A percentile compares a stretch with the other conserved stretches of the same genome.
These are phyloP conservation scores for Pedicia rivosa DNA, from an alignment of 2,888 invertebrate species.

Conservation along the genomic window DNA sequence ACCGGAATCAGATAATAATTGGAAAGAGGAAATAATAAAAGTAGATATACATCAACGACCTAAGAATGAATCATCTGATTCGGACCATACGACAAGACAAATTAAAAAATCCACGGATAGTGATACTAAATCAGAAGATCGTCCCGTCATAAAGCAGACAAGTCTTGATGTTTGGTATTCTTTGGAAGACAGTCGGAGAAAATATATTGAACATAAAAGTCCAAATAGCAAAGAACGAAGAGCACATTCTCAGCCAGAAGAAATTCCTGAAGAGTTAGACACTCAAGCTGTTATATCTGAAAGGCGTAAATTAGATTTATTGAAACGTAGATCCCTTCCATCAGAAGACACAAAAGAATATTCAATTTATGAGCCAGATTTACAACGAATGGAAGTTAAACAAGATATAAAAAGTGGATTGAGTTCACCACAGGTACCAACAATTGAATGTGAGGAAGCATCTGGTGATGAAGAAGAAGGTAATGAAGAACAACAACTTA, in stretches of 20 bases:
- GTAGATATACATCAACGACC: slow-evolving; percentile 10
- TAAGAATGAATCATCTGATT: slow-evolving; percentile 15
- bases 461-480: slow-evolving; percentile 23
- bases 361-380: slow-evolving; percentile 45
- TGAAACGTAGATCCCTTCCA: slow-evolving; percentile 37
- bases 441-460: slow-evolving; percentile 30
- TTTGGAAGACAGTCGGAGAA: slow-evolving; percentile 22
- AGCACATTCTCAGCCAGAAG: slow-evolving; percentile 12
- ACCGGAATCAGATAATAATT: slow-evolving; percentile 32
- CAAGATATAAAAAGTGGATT: slow-evolving; percentile 29
- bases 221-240: slow-evolving; percentile 8
- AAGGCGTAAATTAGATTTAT: slow-evolving; percentile 42
- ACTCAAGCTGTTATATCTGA: slow-evolving; percentile 45
- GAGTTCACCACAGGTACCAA: slow-evolving; percentile 26
- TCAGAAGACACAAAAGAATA: slow-evolving; percentile 25
- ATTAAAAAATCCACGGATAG: slow-evolving; percentile 14
- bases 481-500: slow-evolving; percentile 19
- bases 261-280: slow-evolving; percentile 32
- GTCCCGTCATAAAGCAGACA: slow-evolving; percentile 26
- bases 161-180: slow-evolving; percentile 32
- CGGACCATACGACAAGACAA: slow-evolving; percentile 7
- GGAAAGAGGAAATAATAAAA: slow-evolving; percentile 33
- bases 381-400: slow-evolving; percentile 49
- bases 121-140: slow-evolving; percentile 20
- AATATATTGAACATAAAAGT: slow-evolving; percentile 16